Conservation (phyloP, 2,888 invertebrate genomes). For the Lithophane socia region DNA sequence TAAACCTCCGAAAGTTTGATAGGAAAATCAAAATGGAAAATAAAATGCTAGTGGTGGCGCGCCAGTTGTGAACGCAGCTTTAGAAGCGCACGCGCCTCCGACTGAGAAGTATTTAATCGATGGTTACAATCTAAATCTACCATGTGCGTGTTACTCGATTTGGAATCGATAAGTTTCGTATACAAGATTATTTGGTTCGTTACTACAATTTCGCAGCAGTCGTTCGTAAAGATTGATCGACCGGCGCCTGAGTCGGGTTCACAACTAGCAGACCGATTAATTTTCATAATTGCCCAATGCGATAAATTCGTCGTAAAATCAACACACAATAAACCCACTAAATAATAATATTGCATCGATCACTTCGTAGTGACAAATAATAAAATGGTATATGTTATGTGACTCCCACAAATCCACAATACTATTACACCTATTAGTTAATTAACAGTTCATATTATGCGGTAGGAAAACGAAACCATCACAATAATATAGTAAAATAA, state of each 20-base stretch:
- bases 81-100: conserved; percentile 20
- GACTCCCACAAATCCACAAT: conserved; percentile 85
- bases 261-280: conserved; percentile 75
- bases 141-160: conserved; percentile 52
- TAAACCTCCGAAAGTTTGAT: conserved; percentile 90
- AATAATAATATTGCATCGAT: conserved; percentile 83
- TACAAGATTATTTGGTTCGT: conserved; percentile 63
- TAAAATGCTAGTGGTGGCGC: conserved; percentile 74
- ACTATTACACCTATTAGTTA: conserved; percentile 85
- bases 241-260: conserved; percentile 47
- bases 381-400: conserved; percentile 84
- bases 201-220: conserved; percentile 24
- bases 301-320: conserved; percentile 81
- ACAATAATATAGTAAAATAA: conserved; percentile 89
- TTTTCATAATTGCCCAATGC: conserved; percentile 87
- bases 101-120: conserved; percentile 29
- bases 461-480: conserved; percentile 90
- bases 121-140: conserved; percentile 35
- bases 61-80: conserved; percentile 68
- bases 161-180: conserved; percentile 57
- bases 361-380: conserved; percentile 83
- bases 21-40: conserved; percentile 87
- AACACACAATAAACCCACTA: conserved; percentile 80
- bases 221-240: conserved; percentile 17
- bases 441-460: conserved; percentile 88